Conservation (phyloP, 2,113 vertebrate genomes). For the Ochotona curzoniae region DNA sequence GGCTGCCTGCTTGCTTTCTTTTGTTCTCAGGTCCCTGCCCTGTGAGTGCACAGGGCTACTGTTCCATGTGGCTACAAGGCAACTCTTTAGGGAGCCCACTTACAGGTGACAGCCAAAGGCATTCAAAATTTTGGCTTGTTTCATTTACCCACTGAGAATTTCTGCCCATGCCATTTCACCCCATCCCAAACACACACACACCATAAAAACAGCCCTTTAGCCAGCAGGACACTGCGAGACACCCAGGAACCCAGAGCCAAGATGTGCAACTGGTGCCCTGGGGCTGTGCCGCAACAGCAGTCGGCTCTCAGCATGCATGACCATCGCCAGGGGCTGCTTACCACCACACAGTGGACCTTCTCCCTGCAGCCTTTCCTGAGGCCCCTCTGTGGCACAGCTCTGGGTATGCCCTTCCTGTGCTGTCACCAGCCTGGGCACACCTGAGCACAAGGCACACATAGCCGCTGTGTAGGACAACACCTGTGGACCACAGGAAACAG, state of each 20-base stretch:
- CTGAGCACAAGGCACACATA: accelerated
- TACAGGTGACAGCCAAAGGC: not conserved
- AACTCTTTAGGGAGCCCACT: too few species aligned
- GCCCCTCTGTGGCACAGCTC: not conserved
- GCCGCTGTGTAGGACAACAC: not conserved
- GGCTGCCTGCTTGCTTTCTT: not conserved
- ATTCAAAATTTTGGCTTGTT: not conserved
- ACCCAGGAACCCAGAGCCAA: too few species aligned
- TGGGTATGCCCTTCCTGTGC: not conserved
- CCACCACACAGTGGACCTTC: accelerated
- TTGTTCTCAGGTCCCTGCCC: too few species aligned
- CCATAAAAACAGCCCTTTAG: too few species aligned
- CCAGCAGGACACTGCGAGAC: accelerated
- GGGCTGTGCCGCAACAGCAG: not conserved
- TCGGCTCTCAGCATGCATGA: accelerated
- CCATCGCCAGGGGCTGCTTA: not conserved
- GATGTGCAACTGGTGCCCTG: not conserved
- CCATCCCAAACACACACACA: too few species aligned
- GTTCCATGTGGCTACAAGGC: not conserved
- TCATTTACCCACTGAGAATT: not conserved
- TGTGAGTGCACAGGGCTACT: not conserved
- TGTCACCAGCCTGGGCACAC: too few species aligned
- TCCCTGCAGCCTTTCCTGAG: too few species aligned
- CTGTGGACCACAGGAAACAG: too few species aligned
- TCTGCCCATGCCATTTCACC: not conserved